Base-by-base conservation (phyloP, 2,797 vertebrate genomes). In the Meda fulgida region DNA sequence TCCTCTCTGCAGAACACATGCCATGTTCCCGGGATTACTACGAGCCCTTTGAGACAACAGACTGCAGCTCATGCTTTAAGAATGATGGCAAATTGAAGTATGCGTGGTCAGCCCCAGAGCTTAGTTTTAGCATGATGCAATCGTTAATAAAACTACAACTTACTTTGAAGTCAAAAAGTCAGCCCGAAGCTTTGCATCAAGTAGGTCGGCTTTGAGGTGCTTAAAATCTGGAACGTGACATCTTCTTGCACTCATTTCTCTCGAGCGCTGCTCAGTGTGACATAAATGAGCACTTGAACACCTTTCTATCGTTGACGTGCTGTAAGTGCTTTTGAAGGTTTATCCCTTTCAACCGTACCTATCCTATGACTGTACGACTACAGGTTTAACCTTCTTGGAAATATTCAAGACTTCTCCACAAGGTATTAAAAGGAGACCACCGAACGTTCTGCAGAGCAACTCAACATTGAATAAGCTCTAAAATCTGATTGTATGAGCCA, bases 1-100 rank as follows among this genome's bases (percentile, higher is more conserved):
- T 90, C 81, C 81, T 86, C 72, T 84, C 84, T 55, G 66, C 71
- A 55, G 51, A 93, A 90, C 90, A 91, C 90, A 92, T 90, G 90
- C 90, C 79, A 73, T 87, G 89, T 87, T 89, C 85, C 46, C 81
- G 85, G 86, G 86, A 77, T 88, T 88, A 89, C 65, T 31, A 85
- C 14, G 2, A 63, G n/a, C 77, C 84, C 66, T 71, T 55, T 67
- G 86, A 51, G 34, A 69, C 76, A 84, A 87, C 85, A 81, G 34
- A 55, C 86, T 51, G 48, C n/a, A 34, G 69, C 46, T 43, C 36
- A 29, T 72, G 53, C 83, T 78, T 78, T 73, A 60, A 55, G 58
- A 69, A n/a, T 23, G 69, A 58, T 38, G n/a, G 51, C 9, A 58
- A 87, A 76, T 31, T 78, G 34, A 65, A 43, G 18, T 36, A 26